Evolutionary conservation across 1,140 invertebrate genomes (phyloP).

Genomic region (Helicoverpa zea): DNA sequence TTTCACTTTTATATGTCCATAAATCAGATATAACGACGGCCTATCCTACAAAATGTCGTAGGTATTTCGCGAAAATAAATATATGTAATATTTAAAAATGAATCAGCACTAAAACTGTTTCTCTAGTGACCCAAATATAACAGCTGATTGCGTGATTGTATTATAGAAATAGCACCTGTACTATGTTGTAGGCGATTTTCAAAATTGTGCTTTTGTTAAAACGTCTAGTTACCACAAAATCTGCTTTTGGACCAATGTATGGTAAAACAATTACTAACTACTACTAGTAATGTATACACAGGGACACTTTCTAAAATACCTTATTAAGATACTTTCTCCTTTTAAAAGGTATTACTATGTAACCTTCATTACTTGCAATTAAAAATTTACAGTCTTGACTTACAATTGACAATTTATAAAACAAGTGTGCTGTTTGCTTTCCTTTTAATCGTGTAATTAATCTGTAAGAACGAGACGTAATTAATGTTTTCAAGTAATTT

Average conservation of each 20-base stretch:
- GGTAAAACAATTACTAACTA: too few relatives aligned
- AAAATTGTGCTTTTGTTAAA: neutral
- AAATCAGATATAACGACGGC: conserved; percentile 25
- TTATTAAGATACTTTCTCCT: neutral
- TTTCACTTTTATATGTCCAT: neutral
- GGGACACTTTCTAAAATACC: too few relatives aligned
- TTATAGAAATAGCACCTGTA: conserved; percentile 24
- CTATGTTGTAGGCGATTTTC: neutral
- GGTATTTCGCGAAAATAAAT: conserved; percentile 9
- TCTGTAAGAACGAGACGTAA: too few relatives aligned
- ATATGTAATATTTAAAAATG: conserved; percentile 31
- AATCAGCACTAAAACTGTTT: conserved; percentile 26
- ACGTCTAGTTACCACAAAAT: neutral
- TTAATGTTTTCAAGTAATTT: too few relatives aligned
- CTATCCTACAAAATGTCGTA: conserved; percentile 3
- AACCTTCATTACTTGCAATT: neutral
- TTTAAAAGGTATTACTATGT: neutral
- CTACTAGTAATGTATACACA: too few relatives aligned
- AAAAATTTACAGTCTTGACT: neutral
- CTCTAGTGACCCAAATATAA: conserved; percentile 48
- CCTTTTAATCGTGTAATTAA: too few relatives aligned
- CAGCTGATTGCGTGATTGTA: conserved; percentile 29
- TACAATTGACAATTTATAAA: neutral
- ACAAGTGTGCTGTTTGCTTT: neutral
- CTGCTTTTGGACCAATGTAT: too few relatives aligned